Evolutionary conservation across 2,113 vertebrate species (phyloP).

Genomic region (Misgurnus anguillicaudatus): DNA sequence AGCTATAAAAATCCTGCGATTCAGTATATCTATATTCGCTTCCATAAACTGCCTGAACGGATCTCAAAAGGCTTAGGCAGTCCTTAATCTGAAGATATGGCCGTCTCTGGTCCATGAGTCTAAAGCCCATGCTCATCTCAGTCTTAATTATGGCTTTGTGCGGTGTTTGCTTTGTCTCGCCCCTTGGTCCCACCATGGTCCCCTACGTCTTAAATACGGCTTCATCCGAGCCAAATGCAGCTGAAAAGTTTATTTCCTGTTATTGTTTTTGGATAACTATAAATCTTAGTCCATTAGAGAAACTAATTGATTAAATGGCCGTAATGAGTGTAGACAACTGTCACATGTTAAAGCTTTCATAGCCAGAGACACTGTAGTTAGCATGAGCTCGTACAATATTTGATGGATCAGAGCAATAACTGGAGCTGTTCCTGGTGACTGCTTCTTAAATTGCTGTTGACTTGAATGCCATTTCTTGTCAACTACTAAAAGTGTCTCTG

Average conservation of each 20-base stretch:
- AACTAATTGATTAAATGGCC: conserved; percentile 30
- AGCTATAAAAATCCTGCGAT: not conserved
- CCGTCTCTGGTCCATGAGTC: conserved; percentile 1
- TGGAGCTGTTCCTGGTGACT: conserved; percentile 29
- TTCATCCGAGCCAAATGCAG: not conserved
- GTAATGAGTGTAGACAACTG: too few relatives aligned
- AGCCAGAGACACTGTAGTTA: conserved; percentile 12
- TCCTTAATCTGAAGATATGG: conserved; percentile 2
- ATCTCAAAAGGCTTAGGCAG: conserved; percentile 1
- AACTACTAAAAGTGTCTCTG: conserved; percentile 15
- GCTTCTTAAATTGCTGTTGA: conserved; percentile 21
- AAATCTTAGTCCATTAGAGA: not conserved
- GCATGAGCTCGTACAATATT: not conserved
- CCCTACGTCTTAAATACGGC: not conserved
- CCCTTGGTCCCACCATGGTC: not conserved
- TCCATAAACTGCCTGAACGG: not conserved
- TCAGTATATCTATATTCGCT: not conserved
- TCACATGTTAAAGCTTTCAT: conserved; percentile 8
- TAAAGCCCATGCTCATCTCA: not conserved
- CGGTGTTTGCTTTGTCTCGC: not conserved
- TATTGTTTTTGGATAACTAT: conserved; percentile 2
- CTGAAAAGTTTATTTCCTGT: conserved; percentile 9
- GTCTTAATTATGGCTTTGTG: conserved; percentile 6
- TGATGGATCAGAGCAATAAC: conserved; percentile 36
- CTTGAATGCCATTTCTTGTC: conserved; percentile 18